Evolutionary conservation across 2,113 vertebrate species (phyloP), one percentile per base, ranked within the genome.

Genomic region (Oxyura jamaicensis): DNA sequence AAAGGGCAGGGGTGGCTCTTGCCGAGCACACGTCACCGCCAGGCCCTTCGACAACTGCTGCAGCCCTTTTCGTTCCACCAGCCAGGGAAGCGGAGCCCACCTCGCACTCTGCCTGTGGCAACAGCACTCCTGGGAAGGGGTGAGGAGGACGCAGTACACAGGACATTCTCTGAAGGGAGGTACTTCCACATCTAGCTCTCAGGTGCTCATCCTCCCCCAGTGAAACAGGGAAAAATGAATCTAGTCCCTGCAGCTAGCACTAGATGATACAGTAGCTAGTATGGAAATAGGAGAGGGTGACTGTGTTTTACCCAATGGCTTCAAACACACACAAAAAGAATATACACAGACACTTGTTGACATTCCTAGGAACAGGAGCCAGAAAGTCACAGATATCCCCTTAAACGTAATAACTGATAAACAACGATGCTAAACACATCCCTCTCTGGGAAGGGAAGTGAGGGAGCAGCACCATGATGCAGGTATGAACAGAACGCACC

Each of bases 161-260:
- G 39, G 33, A 50, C 55, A 28, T 91, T 88, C 44, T 26, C 0
- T 58, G 55, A 76, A 1, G 6, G n/a, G 26, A 76, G 26, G 59
- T 36, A 90, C 31, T 44, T 73, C 29, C 31, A 69, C 39, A 58
- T 80, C 55, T 55, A 29, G 41, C 55, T 83, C 46, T 46, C 74
- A 29, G 0, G 0, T 5, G 39, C 26, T 66, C 12, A 12, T 2
- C 1, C n/a, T 11, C 7, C 20, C 20, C 8, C 55, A 0, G 0
- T 13, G 67, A 79, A 79, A 33, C 9, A 2, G n/a, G 53, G 55
- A 35, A 50, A 55, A 5, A 8, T 1, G 11, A 83, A 83, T 23
- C n/a, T 74, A 78, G 33, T 2, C 48, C 46, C 26, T 59, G 69
- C 26, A 77, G 39, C 41, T 23, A 48, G 11, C 18, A 31, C 35